Conservation (phyloP, 2,888 invertebrate species). For the Yponomeuta cagnagella region DNA sequence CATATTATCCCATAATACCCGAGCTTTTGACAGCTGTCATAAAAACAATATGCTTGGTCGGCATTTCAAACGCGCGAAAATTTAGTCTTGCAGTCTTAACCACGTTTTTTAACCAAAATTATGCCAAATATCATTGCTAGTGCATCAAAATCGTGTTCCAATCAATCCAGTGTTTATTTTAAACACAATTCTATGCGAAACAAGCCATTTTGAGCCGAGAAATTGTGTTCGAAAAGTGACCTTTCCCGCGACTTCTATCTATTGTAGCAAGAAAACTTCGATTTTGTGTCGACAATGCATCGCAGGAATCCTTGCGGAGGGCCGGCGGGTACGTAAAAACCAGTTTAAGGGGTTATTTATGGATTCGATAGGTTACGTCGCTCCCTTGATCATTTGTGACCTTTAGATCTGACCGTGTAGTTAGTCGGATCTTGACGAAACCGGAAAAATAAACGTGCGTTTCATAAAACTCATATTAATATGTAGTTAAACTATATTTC, state of each 20-base stretch:
- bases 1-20: no score
- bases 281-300: slow-evolving; percentile 29
- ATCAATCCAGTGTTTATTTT: not conserved
- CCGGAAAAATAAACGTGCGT: no score
- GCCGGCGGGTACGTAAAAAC: slow-evolving; percentile 39
- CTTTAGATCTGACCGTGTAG: no score
- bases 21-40: slow-evolving; percentile 12
- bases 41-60: slow-evolving; percentile 20
- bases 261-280: slow-evolving; percentile 5
- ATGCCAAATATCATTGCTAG: not conserved
- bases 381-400: slow-evolving; percentile 20
- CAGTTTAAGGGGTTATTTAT: slow-evolving; percentile 46
- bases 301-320: slow-evolving; percentile 28
- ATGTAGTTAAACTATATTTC: no score
- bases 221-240: not conserved
- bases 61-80: slow-evolving; percentile 29
- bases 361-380: slow-evolving; percentile 34
- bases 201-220: slow-evolving; percentile 4
- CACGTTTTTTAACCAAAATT: not conserved
- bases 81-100: no score
- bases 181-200: slow-evolving; percentile 20
- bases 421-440: no score
- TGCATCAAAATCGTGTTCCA: not conserved
- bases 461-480: no score
- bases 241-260: slow-evolving; percentile 5